phyloP scores from a whole-genome alignment of 2,888 invertebrate genomes.

The Acrocyrtus sp. region DNA sequence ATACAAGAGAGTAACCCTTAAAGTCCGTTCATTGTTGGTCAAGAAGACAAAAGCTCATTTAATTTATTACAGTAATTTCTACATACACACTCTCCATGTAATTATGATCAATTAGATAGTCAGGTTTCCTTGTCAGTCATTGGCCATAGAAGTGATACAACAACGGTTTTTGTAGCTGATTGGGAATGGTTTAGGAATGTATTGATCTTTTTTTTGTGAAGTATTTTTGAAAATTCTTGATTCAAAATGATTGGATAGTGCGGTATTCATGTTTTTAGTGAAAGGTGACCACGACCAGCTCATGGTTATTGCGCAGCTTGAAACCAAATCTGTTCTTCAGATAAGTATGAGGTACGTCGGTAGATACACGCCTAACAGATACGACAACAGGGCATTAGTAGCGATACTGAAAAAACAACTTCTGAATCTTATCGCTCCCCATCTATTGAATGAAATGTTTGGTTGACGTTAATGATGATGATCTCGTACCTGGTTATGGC shows the following conservation, averaged over 20 bases:
- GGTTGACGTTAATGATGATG: slow-evolving; percentile 1
- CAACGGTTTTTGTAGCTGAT: no score
- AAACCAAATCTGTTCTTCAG: neutral
- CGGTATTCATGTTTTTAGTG: neutral
- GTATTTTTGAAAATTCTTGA: neutral
- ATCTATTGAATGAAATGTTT: neutral
- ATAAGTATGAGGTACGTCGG: neutral
- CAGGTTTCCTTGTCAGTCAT: slow-evolving; percentile 5
- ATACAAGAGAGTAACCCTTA: neutral
- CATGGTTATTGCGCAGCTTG: slow-evolving; percentile 11
- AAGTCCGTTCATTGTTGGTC: no score
- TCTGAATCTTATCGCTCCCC: neutral
- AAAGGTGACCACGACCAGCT: slow-evolving; percentile 12
- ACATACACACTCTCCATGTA: neutral
- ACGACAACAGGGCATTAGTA: neutral
- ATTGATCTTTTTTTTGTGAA: slow-evolving; percentile 13
- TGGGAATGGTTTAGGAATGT: no score
- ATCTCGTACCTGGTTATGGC: neutral
- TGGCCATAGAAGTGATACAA: no score
- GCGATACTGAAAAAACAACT: neutral
- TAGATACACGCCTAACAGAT: neutral
- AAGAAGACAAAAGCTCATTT: slow-evolving; percentile 10
- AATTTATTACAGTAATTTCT: neutral
- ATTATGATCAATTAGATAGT: slow-evolving; percentile 27
- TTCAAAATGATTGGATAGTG: neutral